Percentiles rank a stretch among this genome's conserved stretches.
These are phyloP conservation scores for Caprella mutica DNA, from an alignment of 2,888 invertebrate genomes.

Conservation along the genomic window DNA sequence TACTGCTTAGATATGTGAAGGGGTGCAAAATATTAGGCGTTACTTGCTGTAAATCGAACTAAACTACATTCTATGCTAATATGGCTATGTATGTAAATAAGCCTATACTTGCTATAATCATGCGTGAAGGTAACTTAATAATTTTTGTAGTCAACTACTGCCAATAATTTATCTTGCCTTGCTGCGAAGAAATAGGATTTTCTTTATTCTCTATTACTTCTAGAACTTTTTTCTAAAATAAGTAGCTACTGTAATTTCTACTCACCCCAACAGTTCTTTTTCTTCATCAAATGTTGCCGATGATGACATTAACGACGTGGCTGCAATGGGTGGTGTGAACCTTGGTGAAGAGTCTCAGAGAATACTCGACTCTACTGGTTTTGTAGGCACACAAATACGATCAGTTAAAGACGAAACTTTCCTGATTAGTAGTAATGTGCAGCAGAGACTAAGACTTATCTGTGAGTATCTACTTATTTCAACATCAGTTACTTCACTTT, in stretches of 20 bases:
- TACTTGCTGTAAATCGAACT: too few species aligned
- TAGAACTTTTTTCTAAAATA: background rate
- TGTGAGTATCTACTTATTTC: conserved; percentile 42
- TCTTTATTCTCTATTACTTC: background rate
- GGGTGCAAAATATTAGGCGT: too few species aligned
- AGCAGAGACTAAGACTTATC: conserved; percentile 61
- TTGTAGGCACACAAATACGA: conserved; percentile 73
- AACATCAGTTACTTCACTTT: background rate
- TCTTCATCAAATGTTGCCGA: conserved; percentile 51
- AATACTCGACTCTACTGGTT: conserved; percentile 79
- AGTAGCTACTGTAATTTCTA: background rate
- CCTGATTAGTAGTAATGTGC: conserved; percentile 63
- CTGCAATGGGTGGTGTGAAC: conserved; percentile 98
- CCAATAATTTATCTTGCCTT: too few species aligned
- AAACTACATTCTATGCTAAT: too few species aligned
- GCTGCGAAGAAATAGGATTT: too few species aligned
- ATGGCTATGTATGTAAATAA: too few species aligned
- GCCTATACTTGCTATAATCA: too few species aligned
- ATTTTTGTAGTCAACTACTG: too few species aligned
- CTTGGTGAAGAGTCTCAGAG: conserved; percentile 89
- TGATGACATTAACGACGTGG: conserved; percentile 96
- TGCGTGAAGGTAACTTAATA: too few species aligned
- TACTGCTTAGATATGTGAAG: too few species aligned
- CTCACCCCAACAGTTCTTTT: conserved; percentile 39
- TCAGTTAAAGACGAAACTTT: conserved; percentile 90